Base-by-base conservation (phyloP, 2,888 invertebrate genomes). In the Mimas tiliae region DNA sequence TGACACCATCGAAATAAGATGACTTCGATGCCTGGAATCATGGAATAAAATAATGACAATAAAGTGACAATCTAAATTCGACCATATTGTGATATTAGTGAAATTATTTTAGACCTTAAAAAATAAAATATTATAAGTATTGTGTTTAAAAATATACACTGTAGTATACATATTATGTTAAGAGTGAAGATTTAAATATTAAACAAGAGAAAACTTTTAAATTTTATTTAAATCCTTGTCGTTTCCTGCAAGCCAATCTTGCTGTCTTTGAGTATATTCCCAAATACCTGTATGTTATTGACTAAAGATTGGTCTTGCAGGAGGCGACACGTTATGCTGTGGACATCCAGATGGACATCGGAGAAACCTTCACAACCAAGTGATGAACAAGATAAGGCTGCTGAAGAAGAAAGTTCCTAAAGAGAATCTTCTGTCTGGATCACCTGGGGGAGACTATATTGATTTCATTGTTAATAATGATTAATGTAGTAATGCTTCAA, bases 381-480 rank as follows among this genome's bases (percentile, higher is more conserved):
- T 93, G 7, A 77, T 83, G 68, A 86, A 75, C 71, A 89, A 88
- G 74, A 80, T 93, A 48, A 74, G 82, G 7, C 75, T 77, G 48
- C 68, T 92, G 78, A 84, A 82, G 71, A 84, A 73, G 70, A 85
- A 83, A 69, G 67, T 87, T 6, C 88, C 88, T 3, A 88, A 86
- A 66, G 93, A 93, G 67, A 90, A 93, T 70, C 82, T 93, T 21
- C 62, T 93, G 67, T 73, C 80, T 7, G 81, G 79, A 14, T 74
- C 81, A 0, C 82, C 86, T 4, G 76, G 79, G 0, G 90, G 85
- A 64, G 93, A 93, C 67, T 93, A 93, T 48, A 88, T 82, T 0
- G 93, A 93, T 68, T 93, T 93, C 51, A 74, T 93, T 2, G 93
- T 93, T 12, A 93, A 93, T 67, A 93, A 93, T 72, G 93, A 93